Conservation (phyloP, 2,797 vertebrate species). For the Oreochromis grahami region DNA sequence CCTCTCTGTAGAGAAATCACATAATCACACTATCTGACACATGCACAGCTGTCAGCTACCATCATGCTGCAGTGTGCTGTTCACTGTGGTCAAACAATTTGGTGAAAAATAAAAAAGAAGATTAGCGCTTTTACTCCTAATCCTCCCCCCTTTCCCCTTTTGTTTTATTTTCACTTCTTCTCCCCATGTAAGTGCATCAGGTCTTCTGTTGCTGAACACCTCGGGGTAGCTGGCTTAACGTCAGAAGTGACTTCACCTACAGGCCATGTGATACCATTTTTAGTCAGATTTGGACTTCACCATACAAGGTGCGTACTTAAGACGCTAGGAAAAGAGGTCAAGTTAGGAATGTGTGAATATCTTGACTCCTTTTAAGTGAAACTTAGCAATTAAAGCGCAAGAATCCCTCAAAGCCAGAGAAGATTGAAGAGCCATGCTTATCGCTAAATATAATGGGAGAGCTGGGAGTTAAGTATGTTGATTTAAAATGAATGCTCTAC, state of each 20-base stretch:
- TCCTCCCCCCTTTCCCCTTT: neutral
- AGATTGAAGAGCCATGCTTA: neutral
- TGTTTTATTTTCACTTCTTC: neutral
- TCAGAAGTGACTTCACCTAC: slow-evolving; percentile 29
- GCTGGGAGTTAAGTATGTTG: neutral
- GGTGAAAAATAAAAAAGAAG: slow-evolving; percentile 21
- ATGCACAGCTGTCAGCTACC: slow-evolving; percentile 46
- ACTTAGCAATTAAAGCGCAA: neutral
- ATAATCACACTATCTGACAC: slow-evolving; percentile 40
- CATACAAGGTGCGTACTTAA: slow-evolving; percentile 30
- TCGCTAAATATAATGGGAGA: neutral
- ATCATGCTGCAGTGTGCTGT: slow-evolving; percentile 7
- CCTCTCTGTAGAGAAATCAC: slow-evolving; percentile 15
- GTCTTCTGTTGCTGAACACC: neutral
- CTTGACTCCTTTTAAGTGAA: slow-evolving; percentile 1
- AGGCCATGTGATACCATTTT: slow-evolving; percentile 29
- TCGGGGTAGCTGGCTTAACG: neutral
- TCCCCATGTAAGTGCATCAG: slow-evolving; percentile 21
- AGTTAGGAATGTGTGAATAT: slow-evolving; percentile 19
- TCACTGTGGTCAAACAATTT: slow-evolving; percentile 24
- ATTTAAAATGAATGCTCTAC: slow-evolving; percentile 16
- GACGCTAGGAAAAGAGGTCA: neutral
- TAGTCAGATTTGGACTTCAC: slow-evolving; percentile 24
- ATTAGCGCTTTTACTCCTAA: slow-evolving; percentile 6
- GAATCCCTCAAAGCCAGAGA: neutral